Conservation (phyloP, 2,113 vertebrate genomes). For the Rhea americana region DNA sequence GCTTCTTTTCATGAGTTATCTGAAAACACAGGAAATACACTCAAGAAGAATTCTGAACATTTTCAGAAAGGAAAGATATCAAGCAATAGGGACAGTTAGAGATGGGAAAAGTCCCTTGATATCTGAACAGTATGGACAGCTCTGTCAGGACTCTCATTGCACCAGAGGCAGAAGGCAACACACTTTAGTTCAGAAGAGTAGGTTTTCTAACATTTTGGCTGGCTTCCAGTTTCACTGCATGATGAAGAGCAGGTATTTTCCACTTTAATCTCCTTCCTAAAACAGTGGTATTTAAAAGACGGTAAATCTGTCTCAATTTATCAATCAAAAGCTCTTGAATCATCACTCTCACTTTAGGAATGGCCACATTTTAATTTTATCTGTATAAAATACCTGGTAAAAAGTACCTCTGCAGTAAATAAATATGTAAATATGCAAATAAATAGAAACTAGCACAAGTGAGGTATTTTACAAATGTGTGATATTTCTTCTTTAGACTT, state of each 20-base stretch:
- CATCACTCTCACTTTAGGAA: not conserved
- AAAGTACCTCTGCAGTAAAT: not conserved
- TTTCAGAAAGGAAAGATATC: not conserved
- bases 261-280: not conserved
- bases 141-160: not conserved
- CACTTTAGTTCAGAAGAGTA: not conserved
- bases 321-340: not conserved
- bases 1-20: conserved; percentile 5
- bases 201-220: not conserved
- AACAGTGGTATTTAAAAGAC: not conserved
- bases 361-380: not conserved
- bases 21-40: not conserved
- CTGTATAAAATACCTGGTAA: not conserved
- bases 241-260: conserved; percentile 17
- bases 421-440: not conserved
- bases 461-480: not conserved
- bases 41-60: not conserved
- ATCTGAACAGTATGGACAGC: not conserved
- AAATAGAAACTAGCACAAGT: not conserved
- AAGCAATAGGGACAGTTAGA: not conserved
- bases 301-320: not conserved
- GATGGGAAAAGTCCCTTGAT: not conserved
- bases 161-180: not conserved
- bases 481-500: not conserved
- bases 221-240: conserved; percentile 1